Evolutionary conservation across 2,113 vertebrate species (phyloP), one percentile per base, ranked within the genome.

Genomic region (Etheostoma spectabile): DNA sequence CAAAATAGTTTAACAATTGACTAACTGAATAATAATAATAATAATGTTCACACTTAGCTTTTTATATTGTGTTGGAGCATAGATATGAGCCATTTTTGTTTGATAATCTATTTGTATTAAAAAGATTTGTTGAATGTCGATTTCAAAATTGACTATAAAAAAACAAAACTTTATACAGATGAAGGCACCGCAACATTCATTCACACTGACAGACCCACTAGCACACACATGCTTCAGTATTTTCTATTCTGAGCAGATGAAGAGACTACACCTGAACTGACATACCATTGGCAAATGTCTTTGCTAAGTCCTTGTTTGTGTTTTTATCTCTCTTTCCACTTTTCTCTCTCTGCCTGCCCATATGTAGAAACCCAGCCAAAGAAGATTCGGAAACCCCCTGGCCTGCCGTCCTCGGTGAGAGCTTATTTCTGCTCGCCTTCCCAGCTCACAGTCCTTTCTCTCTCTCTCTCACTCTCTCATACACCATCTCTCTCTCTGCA

Each of bases 381-480:
- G 93, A 99, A 99, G 94, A 97, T 99, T 88, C 96, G 98, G 89
- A 99, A 99, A 95, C 98, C 98, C 46, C 97, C 97, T 45, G 98
- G 98, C 92, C 96, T 99, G 83, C 98, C 98, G 0, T 99, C 98
- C 85, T 99, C 98, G 91, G 98, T 99, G 91, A 99, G 95, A 94
- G 80, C 85, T 89, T 77, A 68, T 84, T 89, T 90, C 88, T 87
- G 69, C 79, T 89, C 38, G 35, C 83, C 77, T 88, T 85, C 80
- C 80, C 80, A 62, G 74, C 85, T 49, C 56, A 64, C 74, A 84
- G 84, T 77, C 77, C 64, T 86, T 11, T 69, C 60, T 66, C 15
- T 38, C 68, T 38, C 68, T 55, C 38, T 38, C 42, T 52, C 16
- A 72, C 61, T 75, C 66, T 62, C 48, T 56, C 74, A 30, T 30